Evolutionary conservation across 2,797 vertebrate genomes (phyloP).

Genomic region (Enteromius trimaculatus): DNA sequence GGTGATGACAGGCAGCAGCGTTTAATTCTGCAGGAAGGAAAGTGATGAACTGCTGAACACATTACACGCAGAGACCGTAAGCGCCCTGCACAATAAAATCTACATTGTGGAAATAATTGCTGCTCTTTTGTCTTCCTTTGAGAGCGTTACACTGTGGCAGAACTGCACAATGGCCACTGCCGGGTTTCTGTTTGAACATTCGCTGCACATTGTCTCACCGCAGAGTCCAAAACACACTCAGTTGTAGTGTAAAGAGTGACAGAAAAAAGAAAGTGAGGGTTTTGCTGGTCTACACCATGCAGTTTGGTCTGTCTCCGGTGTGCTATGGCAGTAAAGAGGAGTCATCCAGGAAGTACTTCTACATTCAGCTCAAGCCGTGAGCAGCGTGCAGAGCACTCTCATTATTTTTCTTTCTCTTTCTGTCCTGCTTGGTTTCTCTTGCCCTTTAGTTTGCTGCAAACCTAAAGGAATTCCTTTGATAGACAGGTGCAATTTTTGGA

Average conservation of each 20-base stretch:
- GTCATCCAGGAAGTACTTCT: constrained; percentile 44
- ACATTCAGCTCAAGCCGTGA: constrained; percentile 52
- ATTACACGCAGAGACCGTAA: constrained; percentile 56
- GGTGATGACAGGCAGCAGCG: constrained; percentile 49
- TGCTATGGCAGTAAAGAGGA: constrained; percentile 22
- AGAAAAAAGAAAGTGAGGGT: constrained; percentile 17
- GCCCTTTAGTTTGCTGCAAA: constrained; percentile 46
- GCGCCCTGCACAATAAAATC: constrained; percentile 49
- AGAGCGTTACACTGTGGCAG: constrained; percentile 27
- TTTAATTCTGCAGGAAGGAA: constrained; percentile 62
- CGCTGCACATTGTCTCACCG: constrained; percentile 37
- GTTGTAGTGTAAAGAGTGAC: constrained; percentile 7
- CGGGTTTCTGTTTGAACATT: constrained; percentile 60
- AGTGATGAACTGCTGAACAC: constrained; percentile 60
- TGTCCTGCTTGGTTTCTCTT: constrained; percentile 1
- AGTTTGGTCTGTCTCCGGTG: constrained; percentile 37
- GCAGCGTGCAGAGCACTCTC: constrained; percentile 20
- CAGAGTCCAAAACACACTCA: constrained; percentile 18
- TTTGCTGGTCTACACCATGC: constrained; percentile 1
- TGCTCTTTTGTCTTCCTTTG: constrained; percentile 60
- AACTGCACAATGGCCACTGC: constrained; percentile 23
- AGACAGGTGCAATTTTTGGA: constrained; percentile 47
- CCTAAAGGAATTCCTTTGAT: constrained; percentile 42
- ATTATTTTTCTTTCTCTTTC: constrained; percentile 38
- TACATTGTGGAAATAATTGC: constrained; percentile 65